Percentiles rank a stretch among this genome's conserved stretches.
Evolutionary conservation across 2,797 vertebrate genomes (phyloP).

Genomic region (Poeciliopsis turneri): DNA sequence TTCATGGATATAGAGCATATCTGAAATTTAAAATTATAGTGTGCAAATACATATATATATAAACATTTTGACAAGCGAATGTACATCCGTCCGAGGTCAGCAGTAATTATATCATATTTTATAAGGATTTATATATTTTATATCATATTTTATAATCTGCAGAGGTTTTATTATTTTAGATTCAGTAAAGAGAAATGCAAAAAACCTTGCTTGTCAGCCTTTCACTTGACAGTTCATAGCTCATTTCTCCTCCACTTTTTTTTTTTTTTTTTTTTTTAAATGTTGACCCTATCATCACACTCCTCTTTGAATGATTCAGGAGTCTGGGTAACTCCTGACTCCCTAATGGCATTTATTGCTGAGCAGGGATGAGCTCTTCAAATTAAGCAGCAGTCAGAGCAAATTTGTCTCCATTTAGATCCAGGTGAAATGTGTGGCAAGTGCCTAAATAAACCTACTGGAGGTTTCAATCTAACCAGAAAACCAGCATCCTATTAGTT

Average conservation of each 20-base stretch:
- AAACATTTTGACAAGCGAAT: neutral
- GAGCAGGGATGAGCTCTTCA: conserved; percentile 15
- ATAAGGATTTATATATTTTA: too few species aligned
- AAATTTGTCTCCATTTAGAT: conserved; percentile 28
- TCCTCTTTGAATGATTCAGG: conserved; percentile 31
- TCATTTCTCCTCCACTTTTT: conserved; percentile 22
- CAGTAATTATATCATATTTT: neutral
- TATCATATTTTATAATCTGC: neutral
- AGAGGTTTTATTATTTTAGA: neutral
- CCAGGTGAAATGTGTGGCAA: conserved; percentile 15
- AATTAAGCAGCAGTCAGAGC: conserved; percentile 31
- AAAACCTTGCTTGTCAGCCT: conserved; percentile 2
- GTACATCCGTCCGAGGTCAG: neutral
- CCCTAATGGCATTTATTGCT: conserved; percentile 32
- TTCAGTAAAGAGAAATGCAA: conserved; percentile 12
- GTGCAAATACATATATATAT: too few species aligned
- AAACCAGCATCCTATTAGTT: conserved; percentile 14
- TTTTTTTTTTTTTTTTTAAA: conserved; percentile 3
- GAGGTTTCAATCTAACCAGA: conserved; percentile 6
- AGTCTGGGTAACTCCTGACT: conserved; percentile 10
- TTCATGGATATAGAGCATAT: neutral
- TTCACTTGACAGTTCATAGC: conserved; percentile 22
- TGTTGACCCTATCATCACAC: conserved; percentile 32
- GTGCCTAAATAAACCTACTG: conserved; percentile 2
- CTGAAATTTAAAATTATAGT: neutral